Percentiles rank a stretch among this genome's conserved stretches.
Evolutionary conservation across 1,140 invertebrate species (phyloP).

Genomic region (Aradophagus sp.): DNA sequence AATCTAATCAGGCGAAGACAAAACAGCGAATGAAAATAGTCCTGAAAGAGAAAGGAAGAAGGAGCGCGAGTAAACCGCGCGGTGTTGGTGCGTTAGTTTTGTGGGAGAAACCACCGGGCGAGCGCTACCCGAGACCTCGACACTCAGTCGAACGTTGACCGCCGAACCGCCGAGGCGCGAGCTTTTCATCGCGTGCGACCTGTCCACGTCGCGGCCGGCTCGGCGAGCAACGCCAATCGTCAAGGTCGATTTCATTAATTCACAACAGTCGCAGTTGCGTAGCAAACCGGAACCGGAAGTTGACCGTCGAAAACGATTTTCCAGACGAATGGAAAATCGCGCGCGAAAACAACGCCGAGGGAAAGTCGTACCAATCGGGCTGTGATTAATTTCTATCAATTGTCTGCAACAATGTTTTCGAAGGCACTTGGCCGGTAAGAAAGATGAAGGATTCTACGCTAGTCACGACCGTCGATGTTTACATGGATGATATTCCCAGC

Average conservation of each 20-base stretch:
- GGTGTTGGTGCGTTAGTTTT: conserved; percentile 23
- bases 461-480: conserved; percentile 26
- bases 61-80: conserved; percentile 21
- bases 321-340: background rate
- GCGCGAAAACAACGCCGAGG: background rate
- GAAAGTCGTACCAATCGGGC: background rate
- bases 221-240: no score
- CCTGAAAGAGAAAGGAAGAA: conserved; percentile 45
- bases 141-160: conserved; percentile 43
- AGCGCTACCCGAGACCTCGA: conserved; percentile 18
- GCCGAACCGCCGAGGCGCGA: conserved; percentile 14
- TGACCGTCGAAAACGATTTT: no score
- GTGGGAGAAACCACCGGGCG: conserved; percentile 36
- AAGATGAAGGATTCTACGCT: conserved; percentile 29
- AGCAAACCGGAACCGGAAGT: no score
- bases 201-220: no score
- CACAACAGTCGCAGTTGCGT: no score
- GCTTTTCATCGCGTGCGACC: conserved; percentile 1
- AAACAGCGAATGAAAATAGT: conserved; percentile 35
- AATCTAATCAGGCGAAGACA: conserved; percentile 12
- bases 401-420: conserved; percentile 6
- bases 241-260: no score
- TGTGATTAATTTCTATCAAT: conserved; percentile 4
- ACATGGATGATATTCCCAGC: conserved; percentile 32
- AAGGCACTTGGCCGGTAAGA: conserved; percentile 15